phyloP scores from a whole-genome alignment of 2,113 vertebrate genomes.

The Xiphias gladius region DNA sequence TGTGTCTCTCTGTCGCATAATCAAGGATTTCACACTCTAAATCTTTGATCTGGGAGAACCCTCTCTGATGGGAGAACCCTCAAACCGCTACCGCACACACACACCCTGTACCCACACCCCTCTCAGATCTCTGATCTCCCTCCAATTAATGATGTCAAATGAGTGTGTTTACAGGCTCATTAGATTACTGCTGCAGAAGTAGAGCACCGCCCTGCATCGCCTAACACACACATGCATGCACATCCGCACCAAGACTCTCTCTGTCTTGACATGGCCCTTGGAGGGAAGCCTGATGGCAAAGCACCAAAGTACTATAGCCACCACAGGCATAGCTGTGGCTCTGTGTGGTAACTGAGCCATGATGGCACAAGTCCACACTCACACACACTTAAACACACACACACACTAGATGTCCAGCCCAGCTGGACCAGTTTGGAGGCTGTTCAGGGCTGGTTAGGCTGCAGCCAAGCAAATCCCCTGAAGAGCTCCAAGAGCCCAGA shows the following conservation, averaged over 20 bases:
- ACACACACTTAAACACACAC: conserved; percentile 48
- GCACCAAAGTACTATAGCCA: conserved; percentile 76
- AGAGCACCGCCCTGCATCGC: conserved; percentile 76
- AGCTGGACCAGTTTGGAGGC: conserved; percentile 82
- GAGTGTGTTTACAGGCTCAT: conserved; percentile 89
- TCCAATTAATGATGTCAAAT: conserved; percentile 90
- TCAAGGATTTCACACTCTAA: conserved; percentile 86
- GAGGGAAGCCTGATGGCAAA: conserved; percentile 80
- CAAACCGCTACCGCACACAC: conserved; percentile 70
- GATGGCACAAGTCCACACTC: conserved; percentile 60
- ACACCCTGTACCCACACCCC: conserved; percentile 52
- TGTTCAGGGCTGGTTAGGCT: conserved; percentile 75
- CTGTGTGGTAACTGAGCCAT: conserved; percentile 63
- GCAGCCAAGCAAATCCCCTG: conserved; percentile 78
- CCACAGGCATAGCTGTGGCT: conserved; percentile 60
- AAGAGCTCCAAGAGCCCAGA: conserved; percentile 64
- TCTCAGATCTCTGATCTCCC: conserved; percentile 85
- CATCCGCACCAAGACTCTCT: conserved; percentile 58
- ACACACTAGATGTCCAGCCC: conserved; percentile 55
- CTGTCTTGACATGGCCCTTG: conserved; percentile 75
- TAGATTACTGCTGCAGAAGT: conserved; percentile 85
- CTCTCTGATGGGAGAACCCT: conserved; percentile 85
- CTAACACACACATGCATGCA: conserved; percentile 59
- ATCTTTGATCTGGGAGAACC: conserved; percentile 88
- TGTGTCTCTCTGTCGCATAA: conserved; percentile 86